Base-by-base conservation (phyloP, 2,113 vertebrate species). In the Pygoscelis antarcticus region DNA sequence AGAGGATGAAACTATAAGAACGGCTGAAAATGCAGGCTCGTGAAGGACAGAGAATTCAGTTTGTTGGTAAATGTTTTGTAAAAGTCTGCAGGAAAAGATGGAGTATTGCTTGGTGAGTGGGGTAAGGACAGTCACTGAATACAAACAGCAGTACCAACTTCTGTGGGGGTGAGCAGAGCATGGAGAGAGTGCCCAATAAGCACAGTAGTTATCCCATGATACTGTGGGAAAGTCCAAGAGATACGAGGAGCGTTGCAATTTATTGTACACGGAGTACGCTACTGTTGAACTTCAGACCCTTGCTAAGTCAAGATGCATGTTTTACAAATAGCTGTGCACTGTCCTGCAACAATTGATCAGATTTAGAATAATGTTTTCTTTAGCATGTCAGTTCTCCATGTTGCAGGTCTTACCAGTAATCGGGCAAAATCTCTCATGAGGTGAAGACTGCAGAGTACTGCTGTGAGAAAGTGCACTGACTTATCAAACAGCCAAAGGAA, bases 321-420 rank as follows among this genome's bases (percentile, higher is more conserved):
- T 86, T 90, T 42, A 70, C 17, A 58, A n/a, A 36, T 6, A 74
- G 34, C 55, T 87, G n/a, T 40, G 46, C 27, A 11, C 26, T 77
- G 29, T 75, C 30, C 46, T 62, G 32, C 32, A 79, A 36, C 0
- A 0, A 49, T 36, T 1, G 0, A 17, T 46, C 52, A 55, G 61
- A 44, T 61, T 78, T 40, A 87, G 60, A 64, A 21, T 42, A 29
- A 61, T 5, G 9, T 84, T 87, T 78, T 11, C 20, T 84, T 11
- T 38, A 42, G n/a, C 20, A 32, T 15, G 6, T 62, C 27, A 30
- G 29, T 60, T 82, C 60, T 84, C 42, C 23, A 11, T 36, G 61
- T 22, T 57, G 27, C 30, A 34, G 46, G 30, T 64, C 23, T 74
- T 76, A 29, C 29, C 36, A 60, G 19, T 52, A 54, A 60, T 10